Evolutionary conservation across 53 echinoderm and acorn worm genomes (phyloP).

Genomic region (Paelopatides confundens): DNA sequence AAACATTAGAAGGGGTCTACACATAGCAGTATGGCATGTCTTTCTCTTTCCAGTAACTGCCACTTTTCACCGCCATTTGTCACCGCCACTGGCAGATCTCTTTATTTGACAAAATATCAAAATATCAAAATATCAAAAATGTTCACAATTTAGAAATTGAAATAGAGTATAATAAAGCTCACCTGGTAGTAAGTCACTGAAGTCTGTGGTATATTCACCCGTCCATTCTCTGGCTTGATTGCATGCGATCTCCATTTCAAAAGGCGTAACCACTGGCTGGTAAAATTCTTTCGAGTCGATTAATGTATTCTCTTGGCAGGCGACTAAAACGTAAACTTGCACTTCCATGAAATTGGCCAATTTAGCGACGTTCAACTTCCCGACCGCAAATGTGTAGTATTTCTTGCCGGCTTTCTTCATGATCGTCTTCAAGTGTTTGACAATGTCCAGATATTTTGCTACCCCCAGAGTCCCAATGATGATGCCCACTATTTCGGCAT

Average conservation of each 20-base stretch:
- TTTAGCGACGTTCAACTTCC: conserved; percentile 96
- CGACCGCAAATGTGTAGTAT: conserved; percentile 87
- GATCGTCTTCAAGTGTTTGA: conserved; percentile 76
- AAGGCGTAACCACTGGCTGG: conserved; percentile 93
- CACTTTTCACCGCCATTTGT: too few species aligned
- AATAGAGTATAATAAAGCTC: background rate
- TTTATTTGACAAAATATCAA: too few species aligned
- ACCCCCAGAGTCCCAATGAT: conserved; percentile 91
- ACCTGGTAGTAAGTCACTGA: conserved; percentile 86
- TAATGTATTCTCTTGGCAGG: conserved; percentile 94
- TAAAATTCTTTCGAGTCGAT: conserved; percentile 92
- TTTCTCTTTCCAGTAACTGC: too few species aligned
- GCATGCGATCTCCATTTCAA: conserved; percentile 97
- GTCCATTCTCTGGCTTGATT: conserved; percentile 97
- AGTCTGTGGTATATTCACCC: conserved; percentile 91
- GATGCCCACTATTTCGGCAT: conserved; percentile 89
- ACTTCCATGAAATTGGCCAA: conserved; percentile 97
- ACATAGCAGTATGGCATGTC: too few species aligned
- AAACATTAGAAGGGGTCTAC: too few species aligned
- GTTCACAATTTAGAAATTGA: too few species aligned
- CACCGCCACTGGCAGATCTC: too few species aligned
- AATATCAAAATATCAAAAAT: too few species aligned
- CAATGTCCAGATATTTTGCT: conserved; percentile 76
- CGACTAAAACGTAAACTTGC: conserved; percentile 90
- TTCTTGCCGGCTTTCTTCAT: conserved; percentile 89